Base-by-base conservation (phyloP, 2,113 vertebrate genomes). In the Lepus europaeus region DNA sequence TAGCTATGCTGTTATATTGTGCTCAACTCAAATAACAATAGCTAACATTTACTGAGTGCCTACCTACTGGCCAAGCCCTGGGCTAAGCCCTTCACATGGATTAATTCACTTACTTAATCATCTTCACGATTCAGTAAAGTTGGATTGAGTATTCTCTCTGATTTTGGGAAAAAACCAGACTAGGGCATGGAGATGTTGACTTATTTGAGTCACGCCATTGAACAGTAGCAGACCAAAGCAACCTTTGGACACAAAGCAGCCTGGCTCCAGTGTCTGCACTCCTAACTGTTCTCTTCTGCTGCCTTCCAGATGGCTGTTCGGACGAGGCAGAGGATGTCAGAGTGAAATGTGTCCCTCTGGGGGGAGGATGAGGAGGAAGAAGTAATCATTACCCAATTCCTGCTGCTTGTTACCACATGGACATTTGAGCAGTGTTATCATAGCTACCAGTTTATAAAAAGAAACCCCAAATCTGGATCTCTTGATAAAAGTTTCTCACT, bases 121-220 rank as follows among this genome's bases (percentile, higher is more conserved):
- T 95, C 69, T 84, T 91, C 88, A 94, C 7, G 27, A 82, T 94
- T 77, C 53, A 94, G 22, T 77, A 68, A 88, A 84, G 63, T 77
- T 88, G 45, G 49, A 66, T 96, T 92, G 94, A 73, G 89, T 92
- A 94, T 76, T 94, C 68, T n/a, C 12, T 27, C 7, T 6, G 20
- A 93, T 85, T 91, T 94, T 95, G 14, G 64, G 83, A 73, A 84
- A 84, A 90, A 84, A 90, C 73, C 61, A 82, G 56, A 86, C 72
- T 66, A 20, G 76, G 61, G 11, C 61, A 94, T 20, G 69, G 49
- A 91, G 72, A 76, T 91, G 23, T 82, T 66, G 83, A 89, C n/a
- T 80, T 93, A 66, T 64, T 11, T 36, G 27, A 90, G 36, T 90
- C 53, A 85, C n/a, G 73, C 20, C 17, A 72, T 88, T 81, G 76